A percentile compares a stretch with the other conserved stretches of the same genome.
phyloP scores from a whole-genome alignment of 2,113 vertebrate genomes.

The Sinocyclocheilus anshuiensis region DNA sequence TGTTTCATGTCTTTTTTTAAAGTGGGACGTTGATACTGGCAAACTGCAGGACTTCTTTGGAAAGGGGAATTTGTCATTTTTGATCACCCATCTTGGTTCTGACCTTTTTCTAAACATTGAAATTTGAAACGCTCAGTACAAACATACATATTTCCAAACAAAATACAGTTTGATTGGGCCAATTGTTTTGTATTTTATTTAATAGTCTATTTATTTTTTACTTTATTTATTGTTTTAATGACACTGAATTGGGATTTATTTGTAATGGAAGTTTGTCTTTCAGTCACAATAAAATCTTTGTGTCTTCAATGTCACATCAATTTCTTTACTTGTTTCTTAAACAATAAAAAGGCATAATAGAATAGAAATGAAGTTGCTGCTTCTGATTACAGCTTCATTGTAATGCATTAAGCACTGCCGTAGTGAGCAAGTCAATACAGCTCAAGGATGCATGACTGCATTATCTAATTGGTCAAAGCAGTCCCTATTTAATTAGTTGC shows the following conservation, averaged over 20 bases:
- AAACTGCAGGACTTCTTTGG: conserved; percentile 39
- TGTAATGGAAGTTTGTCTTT: conserved; percentile 71
- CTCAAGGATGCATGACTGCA: conserved; percentile 22
- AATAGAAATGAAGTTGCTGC: neutral
- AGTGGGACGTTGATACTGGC: conserved; percentile 26
- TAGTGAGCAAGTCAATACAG: conserved; percentile 22
- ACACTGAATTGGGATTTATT: conserved; percentile 74
- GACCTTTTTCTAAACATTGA: conserved; percentile 14
- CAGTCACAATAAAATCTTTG: conserved; percentile 66
- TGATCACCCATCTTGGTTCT: conserved; percentile 9
- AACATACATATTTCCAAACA: conserved; percentile 25
- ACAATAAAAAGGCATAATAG: neutral
- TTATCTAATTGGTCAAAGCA: conserved; percentile 34
- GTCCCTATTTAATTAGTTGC: conserved; percentile 34
- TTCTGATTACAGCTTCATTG: neutral
- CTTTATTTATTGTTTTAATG: conserved; percentile 79
- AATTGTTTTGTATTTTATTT: conserved; percentile 78
- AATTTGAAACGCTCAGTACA: conserved; percentile 15
- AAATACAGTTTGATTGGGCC: conserved; percentile 50
- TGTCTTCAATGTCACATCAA: conserved; percentile 32
- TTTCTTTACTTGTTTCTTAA: neutral
- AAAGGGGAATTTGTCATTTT: conserved; percentile 10
- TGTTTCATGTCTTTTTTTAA: conserved; percentile 16
- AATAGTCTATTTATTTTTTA: conserved; percentile 82
- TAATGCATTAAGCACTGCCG: neutral